Percentiles rank a stretch among this genome's conserved stretches.
Conservation (phyloP, 1,140 invertebrate species). For the Muscidifurax raptorellus region DNA sequence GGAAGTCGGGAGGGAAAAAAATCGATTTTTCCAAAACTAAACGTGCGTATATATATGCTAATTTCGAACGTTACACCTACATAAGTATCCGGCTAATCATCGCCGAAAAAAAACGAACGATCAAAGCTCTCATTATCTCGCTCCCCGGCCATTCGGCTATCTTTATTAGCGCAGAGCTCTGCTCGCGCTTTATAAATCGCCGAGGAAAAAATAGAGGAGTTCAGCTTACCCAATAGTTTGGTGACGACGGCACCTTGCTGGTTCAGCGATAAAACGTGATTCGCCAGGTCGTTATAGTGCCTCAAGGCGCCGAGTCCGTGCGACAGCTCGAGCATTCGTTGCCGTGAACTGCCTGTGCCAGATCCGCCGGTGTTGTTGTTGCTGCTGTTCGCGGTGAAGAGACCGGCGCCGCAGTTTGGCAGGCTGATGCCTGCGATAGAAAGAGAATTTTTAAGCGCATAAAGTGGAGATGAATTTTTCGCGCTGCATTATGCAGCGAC, state of each 20-base stretch:
- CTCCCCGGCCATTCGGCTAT: too few relatives aligned
- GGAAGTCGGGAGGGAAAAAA: too few relatives aligned
- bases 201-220: too few relatives aligned
- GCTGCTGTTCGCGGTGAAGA: slow-evolving; percentile 57
- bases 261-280: slow-evolving; percentile 80
- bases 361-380: slow-evolving; percentile 28
- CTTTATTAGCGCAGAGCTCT: too few relatives aligned
- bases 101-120: too few relatives aligned
- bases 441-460: background rate
- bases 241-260: slow-evolving; percentile 84
- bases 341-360: slow-evolving; percentile 60
- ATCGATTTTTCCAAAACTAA: background rate
- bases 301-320: slow-evolving; percentile 78
- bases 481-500: too few relatives aligned
- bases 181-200: background rate
- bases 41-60: too few relatives aligned
- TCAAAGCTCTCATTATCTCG: too few relatives aligned
- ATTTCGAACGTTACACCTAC: too few relatives aligned
- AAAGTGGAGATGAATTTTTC: too few relatives aligned
- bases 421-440: slow-evolving; percentile 66
- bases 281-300: slow-evolving; percentile 82
- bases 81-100: too few relatives aligned
- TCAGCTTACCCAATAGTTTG: slow-evolving; percentile 79
- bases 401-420: slow-evolving; percentile 69
- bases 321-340: slow-evolving; percentile 80